Percentiles rank a stretch among this genome's conserved stretches.
These are phyloP conservation scores for Australoheros facetus DNA, from an alignment of 2,797 vertebrate species.

Conservation along the genomic window DNA sequence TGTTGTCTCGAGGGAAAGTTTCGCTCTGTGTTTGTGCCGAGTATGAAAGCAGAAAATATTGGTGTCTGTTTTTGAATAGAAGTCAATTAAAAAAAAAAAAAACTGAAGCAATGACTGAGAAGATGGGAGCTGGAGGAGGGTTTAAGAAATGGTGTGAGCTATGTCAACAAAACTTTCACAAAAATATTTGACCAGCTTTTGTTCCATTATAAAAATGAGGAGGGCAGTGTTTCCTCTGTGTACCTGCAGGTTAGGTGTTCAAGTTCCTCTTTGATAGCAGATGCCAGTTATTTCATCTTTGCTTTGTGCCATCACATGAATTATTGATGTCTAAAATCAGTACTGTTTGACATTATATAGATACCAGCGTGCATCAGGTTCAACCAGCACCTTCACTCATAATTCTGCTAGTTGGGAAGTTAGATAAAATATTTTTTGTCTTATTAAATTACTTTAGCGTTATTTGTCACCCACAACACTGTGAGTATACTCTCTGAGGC, in stretches of 20 bases:
- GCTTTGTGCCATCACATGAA: neutral
- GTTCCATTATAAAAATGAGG: neutral
- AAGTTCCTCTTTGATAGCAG: no score
- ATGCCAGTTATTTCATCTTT: neutral
- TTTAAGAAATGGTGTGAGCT: fast-evolving
- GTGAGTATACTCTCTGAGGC: neutral
- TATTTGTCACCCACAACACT: neutral
- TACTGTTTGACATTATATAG: no score
- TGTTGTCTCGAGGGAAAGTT: neutral
- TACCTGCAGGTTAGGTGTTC: no score
- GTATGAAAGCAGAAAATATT: neutral
- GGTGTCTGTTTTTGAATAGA: neutral
- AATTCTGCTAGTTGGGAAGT: no score
- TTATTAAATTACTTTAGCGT: neutral
- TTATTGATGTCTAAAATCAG: neutral
- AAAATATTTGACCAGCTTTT: neutral
- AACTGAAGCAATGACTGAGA: neutral
- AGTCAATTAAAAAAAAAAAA: neutral
- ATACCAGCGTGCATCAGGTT: neutral
- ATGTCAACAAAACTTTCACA: neutral
- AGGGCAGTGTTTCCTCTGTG: no score
- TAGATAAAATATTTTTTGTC: neutral
- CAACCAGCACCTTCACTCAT: neutral
- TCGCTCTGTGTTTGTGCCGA: neutral
- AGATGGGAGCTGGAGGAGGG: neutral